A percentile compares a stretch with the other conserved stretches of the same genome.
These are phyloP conservation scores for Keiferia lycopersicella DNA, from an alignment of 2,888 invertebrate species.

Conservation along the genomic window DNA sequence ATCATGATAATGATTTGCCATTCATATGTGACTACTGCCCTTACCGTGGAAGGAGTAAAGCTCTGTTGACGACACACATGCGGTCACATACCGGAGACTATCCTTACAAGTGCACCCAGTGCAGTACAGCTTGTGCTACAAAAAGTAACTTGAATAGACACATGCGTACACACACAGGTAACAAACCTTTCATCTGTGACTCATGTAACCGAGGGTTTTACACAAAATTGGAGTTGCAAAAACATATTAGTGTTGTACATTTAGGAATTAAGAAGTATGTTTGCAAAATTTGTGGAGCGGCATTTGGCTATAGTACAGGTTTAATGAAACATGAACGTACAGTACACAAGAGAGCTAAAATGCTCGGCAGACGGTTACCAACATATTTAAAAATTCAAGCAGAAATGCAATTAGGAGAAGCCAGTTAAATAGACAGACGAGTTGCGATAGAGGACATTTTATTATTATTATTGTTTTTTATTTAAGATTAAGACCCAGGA, in stretches of 20 bases:
- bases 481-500: not conserved
- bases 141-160: conserved; percentile 51
- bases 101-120: conserved; percentile 32
- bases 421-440: too few relatives aligned
- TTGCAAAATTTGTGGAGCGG: conserved; percentile 49
- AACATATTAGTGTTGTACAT: conserved; percentile 43
- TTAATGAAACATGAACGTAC: conserved; percentile 46
- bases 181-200: conserved; percentile 37
- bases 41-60: conserved; percentile 46
- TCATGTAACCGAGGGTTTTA: conserved; percentile 40
- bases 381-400: conserved; percentile 21
- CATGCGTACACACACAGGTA: conserved; percentile 38
- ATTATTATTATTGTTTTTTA: too few relatives aligned
- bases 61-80: conserved; percentile 45
- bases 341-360: conserved; percentile 42
- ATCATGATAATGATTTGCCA: conserved; percentile 46
- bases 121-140: conserved; percentile 40
- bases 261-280: conserved; percentile 39
- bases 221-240: conserved; percentile 37
- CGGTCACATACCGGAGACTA: conserved; percentile 31
- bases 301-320: conserved; percentile 43
- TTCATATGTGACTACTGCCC: conserved; percentile 52
- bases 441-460: too few relatives aligned
- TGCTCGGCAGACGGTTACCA: conserved; percentile 8
- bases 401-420: not conserved